Percentiles rank a stretch among this genome's conserved stretches.
Conservation (phyloP, 2,797 vertebrate species). For the Enteromius thamalakanensis region DNA sequence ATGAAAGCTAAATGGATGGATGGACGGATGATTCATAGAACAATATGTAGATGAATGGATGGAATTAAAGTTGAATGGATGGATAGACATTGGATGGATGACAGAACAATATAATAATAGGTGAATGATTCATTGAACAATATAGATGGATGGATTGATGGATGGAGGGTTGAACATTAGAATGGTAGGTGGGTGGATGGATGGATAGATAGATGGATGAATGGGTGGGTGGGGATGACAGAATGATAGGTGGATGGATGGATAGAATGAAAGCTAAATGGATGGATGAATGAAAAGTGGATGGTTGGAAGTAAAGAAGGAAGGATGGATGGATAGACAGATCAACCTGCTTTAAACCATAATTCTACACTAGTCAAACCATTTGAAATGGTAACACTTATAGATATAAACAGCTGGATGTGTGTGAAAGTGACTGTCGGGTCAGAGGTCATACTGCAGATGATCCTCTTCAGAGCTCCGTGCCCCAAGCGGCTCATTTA, state of each 20-base stretch:
- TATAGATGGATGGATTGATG: fast-evolving
- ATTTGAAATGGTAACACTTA: background rate
- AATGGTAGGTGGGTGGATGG: background rate
- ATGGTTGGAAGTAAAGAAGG: background rate
- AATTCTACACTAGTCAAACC: background rate
- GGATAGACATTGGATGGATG: background rate
- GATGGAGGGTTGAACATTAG: fast-evolving
- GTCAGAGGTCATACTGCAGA: conserved; percentile 14
- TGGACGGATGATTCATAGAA: fast-evolving
- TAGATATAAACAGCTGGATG: background rate
- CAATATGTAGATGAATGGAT: fast-evolving
- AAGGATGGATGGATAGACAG: background rate
- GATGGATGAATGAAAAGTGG: background rate
- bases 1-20: fast-evolving
- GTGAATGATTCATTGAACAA: no score
- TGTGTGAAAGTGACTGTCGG: background rate
- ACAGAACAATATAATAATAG: background rate
- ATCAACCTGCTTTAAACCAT: background rate
- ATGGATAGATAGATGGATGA: background rate
- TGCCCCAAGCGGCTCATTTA: background rate
- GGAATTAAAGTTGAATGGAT: background rate
- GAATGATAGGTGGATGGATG: background rate
- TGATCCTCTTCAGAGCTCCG: background rate
- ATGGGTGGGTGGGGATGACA: fast-evolving
- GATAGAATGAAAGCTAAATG: fast-evolving